phyloP scores from a whole-genome alignment of 2,888 invertebrate species.

The Marasmarcha lunaedactyla region DNA sequence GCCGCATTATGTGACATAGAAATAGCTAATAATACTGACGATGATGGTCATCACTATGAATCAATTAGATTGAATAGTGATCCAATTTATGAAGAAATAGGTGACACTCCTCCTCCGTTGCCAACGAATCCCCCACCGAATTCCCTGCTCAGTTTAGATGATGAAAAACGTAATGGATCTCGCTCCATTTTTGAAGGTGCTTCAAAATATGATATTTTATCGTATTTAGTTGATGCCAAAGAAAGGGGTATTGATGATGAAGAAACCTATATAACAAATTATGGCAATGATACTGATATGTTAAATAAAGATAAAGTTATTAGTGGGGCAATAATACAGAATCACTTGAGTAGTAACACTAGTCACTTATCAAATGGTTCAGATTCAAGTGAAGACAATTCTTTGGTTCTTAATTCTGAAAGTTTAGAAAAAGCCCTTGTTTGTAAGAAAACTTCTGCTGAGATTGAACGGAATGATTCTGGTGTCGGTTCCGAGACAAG shows the following conservation, averaged over 20 bases:
- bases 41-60: constrained; percentile 77
- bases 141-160: constrained; percentile 74
- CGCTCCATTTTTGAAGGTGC: constrained; percentile 83
- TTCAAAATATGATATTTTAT: constrained; percentile 90
- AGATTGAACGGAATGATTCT: constrained; percentile 92
- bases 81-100: constrained; percentile 84
- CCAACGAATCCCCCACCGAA: constrained; percentile 83
- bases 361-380: constrained; percentile 86
- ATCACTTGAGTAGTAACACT: constrained; percentile 74
- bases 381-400: constrained; percentile 88
- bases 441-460: constrained; percentile 74
- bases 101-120: constrained; percentile 81
- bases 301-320: constrained; percentile 70
- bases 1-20: constrained; percentile 78
- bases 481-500: constrained; percentile 94
- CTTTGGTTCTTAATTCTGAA: constrained; percentile 73
- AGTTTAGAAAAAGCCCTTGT: constrained; percentile 63
- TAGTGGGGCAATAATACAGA: constrained; percentile 37
- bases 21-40: constrained; percentile 70
- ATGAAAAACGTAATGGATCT: constrained; percentile 77
- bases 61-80: constrained; percentile 76
- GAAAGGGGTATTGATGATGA: constrained; percentile 79
- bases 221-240: constrained; percentile 89
- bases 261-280: constrained; percentile 76
- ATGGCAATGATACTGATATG: constrained; percentile 64